Evolutionary conservation across 2,888 invertebrate genomes (phyloP).

Genomic region (Erpobdella octoculata): DNA sequence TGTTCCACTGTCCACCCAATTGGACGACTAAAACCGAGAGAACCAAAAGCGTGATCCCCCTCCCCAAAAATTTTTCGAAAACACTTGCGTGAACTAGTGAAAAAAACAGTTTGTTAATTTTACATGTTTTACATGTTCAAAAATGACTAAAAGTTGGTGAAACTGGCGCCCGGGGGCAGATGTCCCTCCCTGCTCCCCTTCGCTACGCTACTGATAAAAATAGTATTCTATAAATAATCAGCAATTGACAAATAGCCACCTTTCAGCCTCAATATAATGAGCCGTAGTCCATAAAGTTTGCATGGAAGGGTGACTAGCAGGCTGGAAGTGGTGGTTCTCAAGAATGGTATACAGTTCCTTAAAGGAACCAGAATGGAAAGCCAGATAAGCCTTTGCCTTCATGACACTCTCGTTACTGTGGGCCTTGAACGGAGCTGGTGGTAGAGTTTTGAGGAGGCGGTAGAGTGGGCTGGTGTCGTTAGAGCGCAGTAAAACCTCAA

Average conservation of each 20-base stretch:
- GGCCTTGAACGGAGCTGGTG: not conserved
- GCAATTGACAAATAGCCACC: not conserved
- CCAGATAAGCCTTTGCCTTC: slow-evolving; percentile 21
- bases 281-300: slow-evolving; percentile 24
- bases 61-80: too few species aligned
- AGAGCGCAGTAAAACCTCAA: slow-evolving; percentile 12
- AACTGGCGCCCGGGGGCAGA: too few species aligned
- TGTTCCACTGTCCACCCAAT: too few species aligned
- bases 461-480: slow-evolving; percentile 10
- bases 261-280: slow-evolving; percentile 23
- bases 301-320: slow-evolving; percentile 24
- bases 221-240: not conserved
- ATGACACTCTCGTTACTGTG: slow-evolving; percentile 20
- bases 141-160: too few species aligned
- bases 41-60: too few species aligned
- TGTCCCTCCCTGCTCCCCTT: too few species aligned
- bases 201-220: not conserved
- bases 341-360: slow-evolving; percentile 17
- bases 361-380: slow-evolving; percentile 16
- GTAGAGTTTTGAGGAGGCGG: not conserved
- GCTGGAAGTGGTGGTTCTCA: slow-evolving; percentile 14
- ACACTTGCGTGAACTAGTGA: not conserved
- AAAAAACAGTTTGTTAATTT: not conserved
- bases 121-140: too few species aligned
- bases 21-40: too few species aligned